Evolutionary conservation across 2,113 vertebrate species (phyloP), one percentile per base, ranked within the genome.

Genomic region (Alethe diademata): DNA sequence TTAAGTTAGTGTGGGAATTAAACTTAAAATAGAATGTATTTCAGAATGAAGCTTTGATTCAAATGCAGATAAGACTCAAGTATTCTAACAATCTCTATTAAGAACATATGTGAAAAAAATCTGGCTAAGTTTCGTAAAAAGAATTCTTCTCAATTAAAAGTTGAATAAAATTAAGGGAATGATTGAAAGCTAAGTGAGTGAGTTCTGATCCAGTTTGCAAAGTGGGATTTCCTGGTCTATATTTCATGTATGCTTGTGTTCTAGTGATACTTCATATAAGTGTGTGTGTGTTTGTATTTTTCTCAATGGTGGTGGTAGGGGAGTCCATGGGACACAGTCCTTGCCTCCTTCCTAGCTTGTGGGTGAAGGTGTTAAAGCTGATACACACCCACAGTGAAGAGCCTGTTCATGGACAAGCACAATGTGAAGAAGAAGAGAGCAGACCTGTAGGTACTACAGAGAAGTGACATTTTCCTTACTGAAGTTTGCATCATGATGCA

Each of bases 301-400:
- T 66, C 42, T 88, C 45, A 43, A 17, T 66, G 51, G 7, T 43
- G 36, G 35, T 87, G 38, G 6, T 71, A 36, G 43, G 42, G 42
- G n/a, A 36, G 22, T 57, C 36, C 5, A 0, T 60, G 18, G 62
- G 53, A 42, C 26, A 24, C 35, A 22, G 11, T 50, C 3, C 17
- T 71, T 18, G 8, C 12, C 24, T 90, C n/a, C 16, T 43, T 36
- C 12, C 29, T 56, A 14, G 58, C n/a, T 19, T 24, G 42, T 22
- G 29, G 40, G 20, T 74, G 3, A 69, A 56, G 65, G 3, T 50
- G 17, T 45, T 79, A 20, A 14, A 54, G 43, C 33, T 58, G 29
- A 5, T 33, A 5, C 0, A 0, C 56, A 26, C 14, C 9, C 42
- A 18, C 28, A 26, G 1, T 8, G 35, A 40, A 12, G 36, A 64